Evolutionary conservation across 2,888 invertebrate species (phyloP).

Genomic region (Daptonema setosum): DNA sequence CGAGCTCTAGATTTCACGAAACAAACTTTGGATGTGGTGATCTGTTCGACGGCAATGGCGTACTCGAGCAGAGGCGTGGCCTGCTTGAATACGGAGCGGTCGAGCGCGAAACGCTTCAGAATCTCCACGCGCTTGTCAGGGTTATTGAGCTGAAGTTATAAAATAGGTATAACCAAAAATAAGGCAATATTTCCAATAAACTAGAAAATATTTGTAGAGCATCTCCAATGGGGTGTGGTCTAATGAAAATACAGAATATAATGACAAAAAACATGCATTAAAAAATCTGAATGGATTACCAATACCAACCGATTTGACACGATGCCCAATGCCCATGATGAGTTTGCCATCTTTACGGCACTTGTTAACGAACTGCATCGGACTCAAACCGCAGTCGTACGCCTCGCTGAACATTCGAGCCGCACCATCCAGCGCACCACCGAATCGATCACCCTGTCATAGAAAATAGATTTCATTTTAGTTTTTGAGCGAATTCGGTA

Average conservation of each 20-base stretch:
- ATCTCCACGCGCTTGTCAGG: constrained; percentile 94
- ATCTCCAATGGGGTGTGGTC: too few species aligned
- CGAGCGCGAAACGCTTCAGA: constrained; percentile 70
- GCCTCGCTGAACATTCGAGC: constrained; percentile 90
- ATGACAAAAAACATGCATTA: too few species aligned
- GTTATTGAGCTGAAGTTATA: constrained; percentile 71
- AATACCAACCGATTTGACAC: constrained; percentile 45
- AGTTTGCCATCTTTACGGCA: constrained; percentile 89
- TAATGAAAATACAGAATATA: too few species aligned
- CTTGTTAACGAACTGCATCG: constrained; percentile 92
- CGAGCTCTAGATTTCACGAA: too few species aligned
- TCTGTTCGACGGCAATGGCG: constrained; percentile 89
- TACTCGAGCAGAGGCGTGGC: constrained; percentile 77
- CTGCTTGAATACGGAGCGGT: constrained; percentile 51
- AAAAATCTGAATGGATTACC: too few species aligned
- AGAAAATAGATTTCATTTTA: too few species aligned
- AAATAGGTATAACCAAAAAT: too few species aligned
- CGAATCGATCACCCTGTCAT: constrained; percentile 77
- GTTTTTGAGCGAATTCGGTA: too few species aligned
- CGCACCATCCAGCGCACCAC: constrained; percentile 92
- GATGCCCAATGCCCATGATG: constrained; percentile 97
- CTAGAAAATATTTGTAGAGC: too few species aligned
- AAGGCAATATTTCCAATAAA: too few species aligned
- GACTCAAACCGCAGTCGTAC: constrained; percentile 66
- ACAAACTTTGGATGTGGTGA: constrained; percentile 68